Conservation (phyloP, 1,140 invertebrate genomes). For the Heliconius nattereri region DNA sequence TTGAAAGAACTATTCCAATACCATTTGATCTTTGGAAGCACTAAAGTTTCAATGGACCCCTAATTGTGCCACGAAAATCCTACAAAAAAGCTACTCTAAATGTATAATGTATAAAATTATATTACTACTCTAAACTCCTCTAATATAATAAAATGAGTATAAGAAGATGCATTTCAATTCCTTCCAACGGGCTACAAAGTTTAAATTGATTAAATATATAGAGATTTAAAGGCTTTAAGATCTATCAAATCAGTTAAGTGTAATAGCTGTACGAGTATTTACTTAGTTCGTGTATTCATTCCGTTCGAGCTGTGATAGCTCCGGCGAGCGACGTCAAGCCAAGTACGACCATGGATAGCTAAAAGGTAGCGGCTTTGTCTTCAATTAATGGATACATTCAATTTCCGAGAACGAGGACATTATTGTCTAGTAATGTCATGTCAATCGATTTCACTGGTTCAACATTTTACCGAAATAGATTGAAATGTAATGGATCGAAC, state of each 20-base stretch:
- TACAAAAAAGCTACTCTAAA: not conserved
- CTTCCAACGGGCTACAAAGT: no score
- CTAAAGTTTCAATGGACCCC: slow-evolving; percentile 7
- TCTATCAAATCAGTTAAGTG: not conserved
- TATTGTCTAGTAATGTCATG: not conserved
- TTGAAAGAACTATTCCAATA: slow-evolving; percentile 12
- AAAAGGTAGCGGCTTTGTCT: slow-evolving; percentile 22
- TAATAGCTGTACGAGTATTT: not conserved
- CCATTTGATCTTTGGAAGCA: slow-evolving; percentile 1
- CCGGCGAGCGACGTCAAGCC: slow-evolving; percentile 3
- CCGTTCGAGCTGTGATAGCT: slow-evolving; percentile 7
- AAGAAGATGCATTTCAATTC: no score
- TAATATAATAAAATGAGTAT: no score
- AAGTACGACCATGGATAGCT: slow-evolving; percentile 22
- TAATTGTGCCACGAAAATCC: not conserved
- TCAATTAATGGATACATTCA: slow-evolving; percentile 32
- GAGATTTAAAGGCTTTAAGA: not conserved
- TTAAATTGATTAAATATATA: no score
- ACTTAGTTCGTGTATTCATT: slow-evolving; percentile 5
- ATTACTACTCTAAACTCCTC: no score
- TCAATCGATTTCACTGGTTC: not conserved
- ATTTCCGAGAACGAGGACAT: slow-evolving; percentile 21
- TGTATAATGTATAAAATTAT: no score
- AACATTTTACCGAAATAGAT: not conserved
- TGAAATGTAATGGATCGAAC: not conserved